Conservation (phyloP, 1,140 invertebrate genomes). For the Cotesia glomerata region DNA sequence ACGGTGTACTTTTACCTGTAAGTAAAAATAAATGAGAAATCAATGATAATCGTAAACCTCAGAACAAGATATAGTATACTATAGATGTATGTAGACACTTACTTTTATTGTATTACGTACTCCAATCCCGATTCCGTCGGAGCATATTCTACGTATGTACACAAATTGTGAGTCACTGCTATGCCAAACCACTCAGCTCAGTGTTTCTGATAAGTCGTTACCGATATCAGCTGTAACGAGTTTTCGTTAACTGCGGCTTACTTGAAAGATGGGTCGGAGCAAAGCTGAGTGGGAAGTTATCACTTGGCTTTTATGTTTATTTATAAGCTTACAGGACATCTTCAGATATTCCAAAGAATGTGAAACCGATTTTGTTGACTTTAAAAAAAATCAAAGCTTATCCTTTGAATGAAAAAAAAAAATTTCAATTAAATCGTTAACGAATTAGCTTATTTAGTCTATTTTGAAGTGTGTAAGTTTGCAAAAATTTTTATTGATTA, state of each 20-base stretch:
- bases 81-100: background rate
- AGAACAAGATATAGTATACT: background rate
- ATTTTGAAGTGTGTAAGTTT: too few species aligned
- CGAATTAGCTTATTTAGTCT: too few species aligned
- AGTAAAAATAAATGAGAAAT: slow-evolving; percentile 1
- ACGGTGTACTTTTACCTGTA: background rate
- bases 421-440: too few species aligned
- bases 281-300: background rate
- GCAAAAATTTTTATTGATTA: too few species aligned
- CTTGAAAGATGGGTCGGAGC: background rate
- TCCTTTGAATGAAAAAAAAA: too few species aligned
- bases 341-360: background rate
- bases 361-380: too few species aligned
- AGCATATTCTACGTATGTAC: background rate
- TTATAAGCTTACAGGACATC: background rate
- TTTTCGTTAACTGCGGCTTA: slow-evolving; percentile 29
- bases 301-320: too few species aligned
- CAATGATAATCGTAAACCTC: too few species aligned
- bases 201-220: slow-evolving; percentile 37
- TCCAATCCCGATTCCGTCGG: background rate
- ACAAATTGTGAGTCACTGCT: background rate
- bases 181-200: background rate
- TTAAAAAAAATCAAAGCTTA: too few species aligned
- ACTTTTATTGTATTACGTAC: too few species aligned
- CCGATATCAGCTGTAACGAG: slow-evolving; percentile 37